A percentile compares a stretch with the other conserved stretches of the same genome.
Conservation (phyloP, 2,888 invertebrate genomes). For the Gymnocheta viridis region DNA sequence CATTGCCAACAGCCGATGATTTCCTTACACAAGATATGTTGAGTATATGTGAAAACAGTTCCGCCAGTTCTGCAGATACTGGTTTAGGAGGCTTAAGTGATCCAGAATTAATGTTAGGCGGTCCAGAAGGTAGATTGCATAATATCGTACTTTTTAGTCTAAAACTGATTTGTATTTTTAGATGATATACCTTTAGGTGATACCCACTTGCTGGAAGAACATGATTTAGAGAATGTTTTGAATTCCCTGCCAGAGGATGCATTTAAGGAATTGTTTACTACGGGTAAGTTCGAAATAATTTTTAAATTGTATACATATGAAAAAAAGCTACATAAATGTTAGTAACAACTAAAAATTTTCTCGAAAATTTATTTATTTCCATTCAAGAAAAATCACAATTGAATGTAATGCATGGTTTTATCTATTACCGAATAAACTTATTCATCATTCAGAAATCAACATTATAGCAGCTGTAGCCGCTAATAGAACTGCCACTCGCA, state of each 20-base stretch:
- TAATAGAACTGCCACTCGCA: no score
- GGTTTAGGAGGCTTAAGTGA: conserved; percentile 85
- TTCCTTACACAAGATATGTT: conserved; percentile 80
- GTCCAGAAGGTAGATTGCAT: conserved; percentile 81
- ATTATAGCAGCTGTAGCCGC: no score
- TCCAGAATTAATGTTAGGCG: conserved; percentile 83
- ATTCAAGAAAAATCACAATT: no score
- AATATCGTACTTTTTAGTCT: not conserved
- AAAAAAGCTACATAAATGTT: no score
- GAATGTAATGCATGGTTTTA: no score
- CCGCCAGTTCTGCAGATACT: conserved; percentile 86
- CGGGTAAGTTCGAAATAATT: conserved; percentile 83
- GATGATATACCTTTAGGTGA: conserved; percentile 84
- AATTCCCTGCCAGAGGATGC: conserved; percentile 91
- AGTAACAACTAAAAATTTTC: no score
- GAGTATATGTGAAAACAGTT: conserved; percentile 84
- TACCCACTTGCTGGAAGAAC: conserved; percentile 86
- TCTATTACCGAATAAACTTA: no score
- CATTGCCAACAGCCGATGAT: conserved; percentile 75
- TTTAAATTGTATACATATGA: no score
- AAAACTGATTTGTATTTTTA: conserved; percentile 72
- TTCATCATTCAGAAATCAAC: no score
- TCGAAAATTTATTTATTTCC: no score
- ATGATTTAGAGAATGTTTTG: conserved; percentile 89
- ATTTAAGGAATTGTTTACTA: conserved; percentile 91